A percentile compares a stretch with the other conserved stretches of the same genome.
These are phyloP conservation scores for Sebastes trivittatus DNA, from an alignment of 2,797 vertebrate genomes.

Conservation along the genomic window DNA sequence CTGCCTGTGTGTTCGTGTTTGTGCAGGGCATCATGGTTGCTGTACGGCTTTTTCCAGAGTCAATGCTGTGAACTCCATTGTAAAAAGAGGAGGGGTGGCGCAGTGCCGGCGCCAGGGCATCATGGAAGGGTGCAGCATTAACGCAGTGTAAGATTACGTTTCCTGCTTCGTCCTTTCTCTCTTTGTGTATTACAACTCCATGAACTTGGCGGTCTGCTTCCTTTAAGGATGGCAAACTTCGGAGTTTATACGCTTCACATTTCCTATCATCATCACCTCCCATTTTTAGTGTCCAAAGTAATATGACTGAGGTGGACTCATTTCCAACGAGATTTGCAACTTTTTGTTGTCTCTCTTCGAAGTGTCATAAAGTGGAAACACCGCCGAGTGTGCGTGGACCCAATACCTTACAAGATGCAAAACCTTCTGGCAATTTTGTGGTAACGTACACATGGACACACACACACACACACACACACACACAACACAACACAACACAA, in stretches of 20 bases:
- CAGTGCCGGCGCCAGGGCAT: background rate
- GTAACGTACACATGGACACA: background rate
- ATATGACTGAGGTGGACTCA: background rate
- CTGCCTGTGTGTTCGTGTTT: background rate
- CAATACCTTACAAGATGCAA: background rate
- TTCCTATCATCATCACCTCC: background rate
- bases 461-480: background rate
- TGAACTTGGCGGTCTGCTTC: background rate
- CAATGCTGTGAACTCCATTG: background rate
- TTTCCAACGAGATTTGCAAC: background rate
- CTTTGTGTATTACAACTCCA: background rate
- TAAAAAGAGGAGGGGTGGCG: background rate
- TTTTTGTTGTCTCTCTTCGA: background rate
- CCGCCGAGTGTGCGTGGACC: background rate
- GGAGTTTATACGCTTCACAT: background rate
- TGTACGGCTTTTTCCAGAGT: background rate
- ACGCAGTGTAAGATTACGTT: conserved; percentile 9
- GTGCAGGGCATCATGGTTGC: background rate
- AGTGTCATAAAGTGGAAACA: conserved; percentile 10
- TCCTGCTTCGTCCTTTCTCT: background rate
- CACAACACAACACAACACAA: too few species aligned
- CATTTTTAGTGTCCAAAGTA: background rate
- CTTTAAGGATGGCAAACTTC: background rate
- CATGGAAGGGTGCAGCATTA: conserved; percentile 6
- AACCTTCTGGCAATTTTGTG: background rate